Conservation (phyloP, 1,140 invertebrate genomes). For the Doryteuthis pealeii region DNA sequence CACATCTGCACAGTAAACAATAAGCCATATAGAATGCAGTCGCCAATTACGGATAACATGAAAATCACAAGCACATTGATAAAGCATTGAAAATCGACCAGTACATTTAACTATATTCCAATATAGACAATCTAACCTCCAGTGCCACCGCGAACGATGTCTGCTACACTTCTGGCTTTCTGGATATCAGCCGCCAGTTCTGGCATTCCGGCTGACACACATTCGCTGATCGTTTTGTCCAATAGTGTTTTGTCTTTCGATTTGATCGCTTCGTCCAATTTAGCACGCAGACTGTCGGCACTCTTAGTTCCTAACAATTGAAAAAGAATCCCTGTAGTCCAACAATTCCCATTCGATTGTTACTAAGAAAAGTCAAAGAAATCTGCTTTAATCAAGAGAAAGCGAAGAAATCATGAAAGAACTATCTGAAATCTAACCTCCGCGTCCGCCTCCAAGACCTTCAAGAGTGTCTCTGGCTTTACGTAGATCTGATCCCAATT, state of each 20-base stretch:
- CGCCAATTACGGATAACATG: no score
- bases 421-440: constrained; percentile 1
- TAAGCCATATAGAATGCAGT: no score
- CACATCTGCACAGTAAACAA: neutral
- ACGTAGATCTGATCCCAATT: neutral
- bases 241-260: neutral
- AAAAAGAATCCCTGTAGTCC: no score
- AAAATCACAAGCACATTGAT: no score
- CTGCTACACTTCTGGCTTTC: neutral
- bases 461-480: constrained; percentile 1
- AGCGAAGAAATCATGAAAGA: no score
- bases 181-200: neutral
- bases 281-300: neutral
- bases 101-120: no score
- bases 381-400: no score
- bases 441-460: neutral
- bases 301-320: neutral
- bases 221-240: neutral
- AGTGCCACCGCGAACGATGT: neutral
- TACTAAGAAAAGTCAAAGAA: no score
- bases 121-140: constrained; percentile 10
- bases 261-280: neutral
- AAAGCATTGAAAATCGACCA: no score
- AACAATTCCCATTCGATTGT: no score
- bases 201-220: constrained; percentile 6